Evolutionary conservation across 2,888 invertebrate species (phyloP).

Genomic region (Brenthis daphne): DNA sequence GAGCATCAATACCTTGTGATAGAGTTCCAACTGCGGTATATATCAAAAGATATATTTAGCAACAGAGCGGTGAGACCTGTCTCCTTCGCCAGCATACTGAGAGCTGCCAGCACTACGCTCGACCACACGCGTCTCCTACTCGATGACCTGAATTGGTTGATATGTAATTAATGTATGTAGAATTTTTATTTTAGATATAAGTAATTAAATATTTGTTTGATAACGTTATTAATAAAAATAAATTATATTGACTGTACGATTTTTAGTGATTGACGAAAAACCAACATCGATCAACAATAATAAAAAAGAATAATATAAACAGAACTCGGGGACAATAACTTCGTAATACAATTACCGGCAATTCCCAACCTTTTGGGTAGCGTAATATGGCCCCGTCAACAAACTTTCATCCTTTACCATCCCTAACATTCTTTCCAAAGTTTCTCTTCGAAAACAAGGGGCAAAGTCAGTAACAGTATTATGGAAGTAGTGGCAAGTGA

Average conservation of each 20-base stretch:
- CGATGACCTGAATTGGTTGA: conserved; percentile 52
- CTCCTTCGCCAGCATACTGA: conserved; percentile 93
- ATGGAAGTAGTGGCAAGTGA: conserved; percentile 38
- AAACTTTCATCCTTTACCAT: conserved; percentile 35
- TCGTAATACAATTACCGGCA: conserved; percentile 37
- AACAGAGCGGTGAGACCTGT: conserved; percentile 88
- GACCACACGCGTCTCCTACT: conserved; percentile 82
- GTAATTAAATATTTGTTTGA: too few relatives aligned
- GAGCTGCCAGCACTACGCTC: conserved; percentile 86
- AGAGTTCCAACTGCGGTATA: conserved; percentile 87
- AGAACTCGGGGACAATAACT: conserved; percentile 21
- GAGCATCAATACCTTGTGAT: conserved; percentile 79
- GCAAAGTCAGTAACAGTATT: conserved; percentile 42
- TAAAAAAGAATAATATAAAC: neutral
- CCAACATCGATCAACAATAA: conserved; percentile 9
- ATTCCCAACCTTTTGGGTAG: conserved; percentile 31
- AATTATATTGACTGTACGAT: neutral
- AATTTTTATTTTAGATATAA: neutral
- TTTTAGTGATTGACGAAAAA: neutral
- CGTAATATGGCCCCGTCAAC: conserved; percentile 32
- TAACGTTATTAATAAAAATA: too few relatives aligned
- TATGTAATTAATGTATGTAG: neutral
- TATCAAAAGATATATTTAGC: conserved; percentile 89
- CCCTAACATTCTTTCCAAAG: conserved; percentile 33
- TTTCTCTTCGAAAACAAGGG: conserved; percentile 37